Percentiles rank a stretch among this genome's conserved stretches.
Conservation (phyloP, 2,113 vertebrate genomes). For the Pheucticus melanocephalus region DNA sequence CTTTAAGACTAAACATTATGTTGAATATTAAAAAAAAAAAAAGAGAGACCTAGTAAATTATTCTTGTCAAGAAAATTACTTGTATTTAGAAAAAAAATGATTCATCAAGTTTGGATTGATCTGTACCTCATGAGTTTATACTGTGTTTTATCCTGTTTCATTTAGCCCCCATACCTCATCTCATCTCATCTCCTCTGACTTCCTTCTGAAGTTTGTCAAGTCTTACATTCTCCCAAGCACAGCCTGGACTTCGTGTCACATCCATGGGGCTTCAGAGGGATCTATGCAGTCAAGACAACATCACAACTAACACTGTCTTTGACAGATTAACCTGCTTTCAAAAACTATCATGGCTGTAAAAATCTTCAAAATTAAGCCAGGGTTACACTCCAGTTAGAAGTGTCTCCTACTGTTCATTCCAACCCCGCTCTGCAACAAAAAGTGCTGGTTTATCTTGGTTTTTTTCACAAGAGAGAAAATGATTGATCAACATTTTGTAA, state of each 20-base stretch:
- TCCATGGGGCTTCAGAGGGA: not conserved
- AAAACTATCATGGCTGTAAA: not conserved
- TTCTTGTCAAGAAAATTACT: not conserved
- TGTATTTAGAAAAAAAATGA: not conserved
- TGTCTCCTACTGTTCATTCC: not conserved
- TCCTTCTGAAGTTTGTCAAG: not conserved
- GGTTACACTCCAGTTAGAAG: not conserved
- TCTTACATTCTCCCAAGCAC: not conserved
- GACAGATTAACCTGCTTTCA: not conserved
- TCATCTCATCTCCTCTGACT: not conserved
- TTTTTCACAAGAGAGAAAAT: not conserved
- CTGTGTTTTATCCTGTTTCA: not conserved
- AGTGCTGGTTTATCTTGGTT: not conserved
- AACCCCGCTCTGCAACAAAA: not conserved
- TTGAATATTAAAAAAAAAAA: not conserved
- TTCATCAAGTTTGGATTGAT: rapidly evolving
- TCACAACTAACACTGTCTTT: not conserved
- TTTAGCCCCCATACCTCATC: not conserved
- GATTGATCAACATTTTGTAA: not conserved
- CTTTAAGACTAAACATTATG: not conserved
- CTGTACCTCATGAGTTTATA: rapidly evolving
- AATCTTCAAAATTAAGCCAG: not conserved
- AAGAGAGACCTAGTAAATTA: not conserved
- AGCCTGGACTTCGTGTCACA: not conserved
- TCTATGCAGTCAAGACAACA: not conserved